phyloP scores from a whole-genome alignment of 2,888 invertebrate species.

The Heterodera filipjevi region DNA sequence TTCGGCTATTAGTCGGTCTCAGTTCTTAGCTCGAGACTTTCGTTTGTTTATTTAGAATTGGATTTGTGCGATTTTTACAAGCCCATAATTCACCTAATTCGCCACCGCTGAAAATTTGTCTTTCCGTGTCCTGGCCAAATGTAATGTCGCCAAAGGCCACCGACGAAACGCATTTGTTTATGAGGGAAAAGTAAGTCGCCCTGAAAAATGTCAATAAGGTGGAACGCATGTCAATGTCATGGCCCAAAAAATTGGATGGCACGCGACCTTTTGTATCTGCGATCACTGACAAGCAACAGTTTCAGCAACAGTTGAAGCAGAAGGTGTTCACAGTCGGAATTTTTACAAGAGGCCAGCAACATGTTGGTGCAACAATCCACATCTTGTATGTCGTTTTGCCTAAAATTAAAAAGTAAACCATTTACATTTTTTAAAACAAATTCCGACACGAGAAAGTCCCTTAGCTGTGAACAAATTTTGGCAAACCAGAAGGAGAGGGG shows the following conservation, averaged over 20 bases:
- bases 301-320: slow-evolving; percentile 29
- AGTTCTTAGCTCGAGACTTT: too few species aligned
- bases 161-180: slow-evolving; percentile 28
- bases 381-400: slow-evolving; percentile 31
- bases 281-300: slow-evolving; percentile 27
- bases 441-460: too few species aligned
- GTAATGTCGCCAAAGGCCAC: slow-evolving; percentile 32
- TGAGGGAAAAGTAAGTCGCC: slow-evolving; percentile 22
- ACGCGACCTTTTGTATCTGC: slow-evolving; percentile 34
- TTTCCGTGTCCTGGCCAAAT: slow-evolving; percentile 25
- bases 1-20: too few species aligned
- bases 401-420: slow-evolving; percentile 19
- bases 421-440: too few species aligned
- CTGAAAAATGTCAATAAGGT: neutral
- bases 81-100: slow-evolving; percentile 23
- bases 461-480: too few species aligned
- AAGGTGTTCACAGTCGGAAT: slow-evolving; percentile 33
- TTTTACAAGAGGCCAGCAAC: slow-evolving; percentile 31
- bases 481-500: too few species aligned
- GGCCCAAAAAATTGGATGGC: neutral
- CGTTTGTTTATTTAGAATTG: too few species aligned
- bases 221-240: neutral
- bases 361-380: slow-evolving; percentile 30
- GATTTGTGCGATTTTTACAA: too few species aligned
- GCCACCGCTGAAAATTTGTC: slow-evolving; percentile 27